A percentile compares a stretch with the other conserved stretches of the same genome.
Evolutionary conservation across 1,140 invertebrate species (phyloP).

Genomic region (Varroa destructor): DNA sequence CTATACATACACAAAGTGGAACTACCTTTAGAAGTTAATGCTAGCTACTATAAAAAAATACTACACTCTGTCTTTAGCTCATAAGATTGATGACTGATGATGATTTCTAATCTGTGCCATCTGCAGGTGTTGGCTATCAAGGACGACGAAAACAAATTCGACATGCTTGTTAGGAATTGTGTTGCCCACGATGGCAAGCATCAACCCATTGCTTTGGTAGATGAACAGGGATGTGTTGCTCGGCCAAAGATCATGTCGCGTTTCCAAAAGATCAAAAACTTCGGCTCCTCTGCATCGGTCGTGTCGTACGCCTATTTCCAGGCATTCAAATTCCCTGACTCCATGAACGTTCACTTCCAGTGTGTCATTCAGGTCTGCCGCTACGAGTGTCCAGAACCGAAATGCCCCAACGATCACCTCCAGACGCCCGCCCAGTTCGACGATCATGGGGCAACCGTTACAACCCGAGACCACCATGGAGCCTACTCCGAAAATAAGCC

Average conservation of each 20-base stretch:
- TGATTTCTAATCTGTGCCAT: background rate
- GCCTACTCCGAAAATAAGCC: slow-evolving; percentile 32
- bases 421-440: slow-evolving; percentile 28
- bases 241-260: slow-evolving; percentile 79
- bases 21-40: too few relatives aligned
- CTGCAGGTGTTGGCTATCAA: slow-evolving; percentile 64
- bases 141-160: slow-evolving; percentile 86
- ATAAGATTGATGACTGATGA: background rate
- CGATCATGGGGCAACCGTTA: slow-evolving; percentile 31
- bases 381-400: slow-evolving; percentile 72
- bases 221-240: slow-evolving; percentile 79
- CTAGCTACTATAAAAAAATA: too few relatives aligned
- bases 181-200: slow-evolving; percentile 85
- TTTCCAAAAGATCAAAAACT: slow-evolving; percentile 89
- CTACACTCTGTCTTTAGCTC: too few relatives aligned
- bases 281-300: slow-evolving; percentile 76
- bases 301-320: slow-evolving; percentile 84
- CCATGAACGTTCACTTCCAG: slow-evolving; percentile 93
- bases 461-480: slow-evolving; percentile 31
- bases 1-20: too few relatives aligned
- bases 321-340: slow-evolving; percentile 90
- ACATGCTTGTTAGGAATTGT: slow-evolving; percentile 85
- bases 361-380: slow-evolving; percentile 87
- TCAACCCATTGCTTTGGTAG: slow-evolving; percentile 82
- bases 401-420: slow-evolving; percentile 32